Base-by-base conservation (phyloP, 2,797 vertebrate species). In the Sebastes diploproa region DNA sequence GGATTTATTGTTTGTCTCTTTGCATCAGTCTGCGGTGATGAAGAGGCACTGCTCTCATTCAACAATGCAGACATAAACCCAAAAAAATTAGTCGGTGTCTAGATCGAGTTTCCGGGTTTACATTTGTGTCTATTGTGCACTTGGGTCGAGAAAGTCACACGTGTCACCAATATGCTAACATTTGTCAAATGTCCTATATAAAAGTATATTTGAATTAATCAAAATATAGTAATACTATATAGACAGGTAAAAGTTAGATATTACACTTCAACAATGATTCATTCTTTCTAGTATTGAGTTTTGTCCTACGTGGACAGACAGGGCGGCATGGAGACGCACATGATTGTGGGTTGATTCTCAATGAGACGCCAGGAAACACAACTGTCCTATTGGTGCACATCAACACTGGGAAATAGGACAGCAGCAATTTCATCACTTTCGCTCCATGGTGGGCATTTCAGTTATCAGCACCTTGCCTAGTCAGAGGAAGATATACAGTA, bases 1-100 rank as follows among this genome's bases (percentile, higher is more conserved):
- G 54, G 52, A 68, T 81, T 77, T 50, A 78, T 81, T 83, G 78
- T 85, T 77, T 77, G 71, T 70, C 46, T 81, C 60, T 71, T 80
- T 80, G 52, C 76, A 71, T 70, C 67, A 76, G 58, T 59, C 25
- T 67, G 62, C 3, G 1, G 22, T 73, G 59, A 72, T 64, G 64
- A 75, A 70, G n/a, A 85, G 46, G 60, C 42, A 55, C 32, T 11
- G 25, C 54, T 46, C 38, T 62, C 54, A 79, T 69, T 42, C 58
- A 61, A 18, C 18, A 68, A 32, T 13, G 23, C 2, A 62, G 59
- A 63, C 68, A 54, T 64, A 65, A 55, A 54, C 70, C 23, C 20
- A 9, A 62, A 56, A 74, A 36, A 69, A 68, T 64, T 32, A 75
- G 23, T 56, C 59, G 56, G 13, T 67, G 34, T 18, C 20, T 27